phyloP scores from a whole-genome alignment of 1,140 invertebrate species.

The Choristoneura fumiferana region DNA sequence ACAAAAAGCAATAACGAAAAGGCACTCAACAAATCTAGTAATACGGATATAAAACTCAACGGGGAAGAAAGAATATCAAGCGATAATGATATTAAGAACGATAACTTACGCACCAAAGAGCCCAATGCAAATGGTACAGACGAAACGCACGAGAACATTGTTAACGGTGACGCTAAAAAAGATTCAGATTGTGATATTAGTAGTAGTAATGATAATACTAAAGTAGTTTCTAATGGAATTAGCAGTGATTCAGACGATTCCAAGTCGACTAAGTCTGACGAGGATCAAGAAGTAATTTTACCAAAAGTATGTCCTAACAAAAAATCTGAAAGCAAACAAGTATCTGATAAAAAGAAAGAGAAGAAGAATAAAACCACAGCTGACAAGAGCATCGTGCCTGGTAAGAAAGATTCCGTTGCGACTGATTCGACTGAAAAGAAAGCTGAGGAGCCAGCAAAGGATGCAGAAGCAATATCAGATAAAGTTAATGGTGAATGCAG shows the following conservation, averaged over 20 bases:
- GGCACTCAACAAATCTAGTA: slow-evolving; percentile 44
- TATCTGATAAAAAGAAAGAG: slow-evolving; percentile 56
- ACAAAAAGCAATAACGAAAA: slow-evolving; percentile 54
- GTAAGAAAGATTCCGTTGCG: slow-evolving; percentile 43
- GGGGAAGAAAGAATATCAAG: slow-evolving; percentile 48
- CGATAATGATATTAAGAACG: slow-evolving; percentile 51
- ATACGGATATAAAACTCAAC: slow-evolving; percentile 48
- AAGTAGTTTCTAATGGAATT: slow-evolving; percentile 72
- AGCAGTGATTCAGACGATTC: slow-evolving; percentile 64
- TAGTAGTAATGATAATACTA: slow-evolving; percentile 71
- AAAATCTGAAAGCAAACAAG: slow-evolving; percentile 41
- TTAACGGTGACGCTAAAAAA: slow-evolving; percentile 66
- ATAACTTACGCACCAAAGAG: slow-evolving; percentile 70
- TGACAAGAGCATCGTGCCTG: slow-evolving; percentile 47
- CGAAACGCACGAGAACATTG: slow-evolving; percentile 43
- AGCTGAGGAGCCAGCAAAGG: slow-evolving; percentile 31
- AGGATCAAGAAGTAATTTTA: slow-evolving; percentile 38
- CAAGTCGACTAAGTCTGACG: slow-evolving; percentile 62
- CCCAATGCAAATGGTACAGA: slow-evolving; percentile 65
- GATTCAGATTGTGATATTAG: slow-evolving; percentile 75
- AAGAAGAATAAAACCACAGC: slow-evolving; percentile 45
- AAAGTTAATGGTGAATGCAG: slow-evolving; percentile 49
- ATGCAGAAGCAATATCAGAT: slow-evolving; percentile 37
- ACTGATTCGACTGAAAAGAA: slow-evolving; percentile 46
- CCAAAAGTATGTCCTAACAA: slow-evolving; percentile 37